Conservation (phyloP, 2,888 invertebrate genomes). For the Gymnocheta viridis region DNA sequence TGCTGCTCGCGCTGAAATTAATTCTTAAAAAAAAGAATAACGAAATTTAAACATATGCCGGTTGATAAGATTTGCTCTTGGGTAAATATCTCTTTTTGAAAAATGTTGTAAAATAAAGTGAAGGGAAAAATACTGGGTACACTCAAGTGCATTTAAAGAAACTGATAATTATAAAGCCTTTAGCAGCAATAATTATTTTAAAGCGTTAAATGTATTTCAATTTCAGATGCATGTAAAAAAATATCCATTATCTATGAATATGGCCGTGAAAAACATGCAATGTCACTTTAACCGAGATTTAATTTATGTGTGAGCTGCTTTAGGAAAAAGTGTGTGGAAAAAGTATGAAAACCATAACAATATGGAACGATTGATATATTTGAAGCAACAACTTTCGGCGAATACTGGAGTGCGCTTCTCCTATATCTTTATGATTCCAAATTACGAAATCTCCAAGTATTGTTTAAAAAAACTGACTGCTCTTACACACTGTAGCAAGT, state of each 20-base stretch:
- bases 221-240: background rate
- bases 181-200: background rate
- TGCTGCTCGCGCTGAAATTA: background rate
- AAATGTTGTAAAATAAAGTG: background rate
- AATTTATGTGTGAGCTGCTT: too few species aligned
- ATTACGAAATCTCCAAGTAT: too few species aligned
- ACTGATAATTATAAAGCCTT: constrained; percentile 23
- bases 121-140: background rate
- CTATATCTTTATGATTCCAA: too few species aligned
- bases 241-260: background rate
- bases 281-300: background rate
- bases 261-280: background rate
- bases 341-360: too few species aligned
- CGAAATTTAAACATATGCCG: background rate
- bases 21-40: background rate
- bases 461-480: too few species aligned
- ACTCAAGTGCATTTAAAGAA: background rate
- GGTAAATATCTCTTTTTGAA: background rate
- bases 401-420: too few species aligned
- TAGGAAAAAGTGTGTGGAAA: too few species aligned
- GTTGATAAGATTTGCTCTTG: background rate
- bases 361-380: too few species aligned
- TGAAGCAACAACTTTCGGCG: too few species aligned
- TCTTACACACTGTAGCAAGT: too few species aligned
- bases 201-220: background rate